Conservation (phyloP, 53 echinoderm and acorn worm species). For the Stichopus horrens region DNA sequence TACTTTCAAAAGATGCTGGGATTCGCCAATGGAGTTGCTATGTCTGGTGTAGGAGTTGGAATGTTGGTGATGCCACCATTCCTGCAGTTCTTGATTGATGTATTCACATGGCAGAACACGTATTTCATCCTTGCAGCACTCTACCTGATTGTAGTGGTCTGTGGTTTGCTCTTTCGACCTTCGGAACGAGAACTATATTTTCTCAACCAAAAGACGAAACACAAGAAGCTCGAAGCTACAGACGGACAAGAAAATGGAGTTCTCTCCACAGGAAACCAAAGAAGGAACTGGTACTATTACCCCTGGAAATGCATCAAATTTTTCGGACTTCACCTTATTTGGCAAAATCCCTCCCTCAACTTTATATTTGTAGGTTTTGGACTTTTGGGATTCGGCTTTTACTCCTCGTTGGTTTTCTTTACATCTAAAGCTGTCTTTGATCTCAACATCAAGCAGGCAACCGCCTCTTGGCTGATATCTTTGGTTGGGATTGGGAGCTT, state of each 20-base stretch:
- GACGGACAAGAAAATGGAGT: neutral
- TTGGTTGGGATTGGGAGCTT: conserved; percentile 44
- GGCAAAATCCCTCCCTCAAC: conserved; percentile 19
- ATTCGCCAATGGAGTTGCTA: conserved; percentile 42
- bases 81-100: conserved; percentile 29
- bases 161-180: conserved; percentile 41
- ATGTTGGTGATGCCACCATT: conserved; percentile 38
- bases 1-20: conserved; percentile 43
- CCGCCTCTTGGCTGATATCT: conserved; percentile 44
- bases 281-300: neutral
- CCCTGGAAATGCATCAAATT: conserved; percentile 14
- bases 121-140: conserved; percentile 3
- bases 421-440: conserved; percentile 48
- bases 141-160: neutral
- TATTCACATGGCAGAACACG: conserved; percentile 31
- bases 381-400: conserved; percentile 35
- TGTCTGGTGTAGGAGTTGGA: conserved; percentile 44
- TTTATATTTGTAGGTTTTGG: conserved; percentile 28
- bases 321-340: conserved; percentile 30
- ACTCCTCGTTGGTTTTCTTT: conserved; percentile 44
- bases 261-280: neutral
- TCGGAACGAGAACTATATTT: conserved; percentile 38
- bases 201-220: conserved; percentile 18
- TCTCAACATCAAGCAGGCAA: conserved; percentile 20
- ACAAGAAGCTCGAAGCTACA: neutral